phyloP scores from a whole-genome alignment of 2,113 vertebrate genomes.

The Arizona elegans region DNA sequence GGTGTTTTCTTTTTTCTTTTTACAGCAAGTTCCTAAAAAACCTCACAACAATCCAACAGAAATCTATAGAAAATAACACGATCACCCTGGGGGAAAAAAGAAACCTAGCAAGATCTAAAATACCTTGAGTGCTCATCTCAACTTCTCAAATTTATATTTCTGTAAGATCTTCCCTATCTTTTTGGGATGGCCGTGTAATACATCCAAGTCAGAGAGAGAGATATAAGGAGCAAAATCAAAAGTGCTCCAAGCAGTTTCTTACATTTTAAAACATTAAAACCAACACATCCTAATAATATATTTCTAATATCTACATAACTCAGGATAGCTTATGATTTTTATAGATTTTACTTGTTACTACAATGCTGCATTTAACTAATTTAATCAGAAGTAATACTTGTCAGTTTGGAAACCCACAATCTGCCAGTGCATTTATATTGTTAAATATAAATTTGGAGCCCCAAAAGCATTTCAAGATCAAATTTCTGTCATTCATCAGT shows the following conservation, averaged over 20 bases:
- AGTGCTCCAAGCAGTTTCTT: neutral
- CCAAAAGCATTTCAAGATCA: neutral
- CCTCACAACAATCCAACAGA: neutral
- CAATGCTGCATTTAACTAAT: neutral
- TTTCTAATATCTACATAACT: neutral
- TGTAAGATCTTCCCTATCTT: neutral
- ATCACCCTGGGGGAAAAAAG: no score
- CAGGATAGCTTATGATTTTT: neutral
- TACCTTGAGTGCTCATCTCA: neutral
- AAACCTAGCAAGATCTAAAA: neutral
- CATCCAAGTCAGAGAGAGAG: neutral
- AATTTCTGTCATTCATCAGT: neutral
- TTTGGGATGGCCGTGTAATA: neutral
- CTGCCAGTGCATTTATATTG: neutral
- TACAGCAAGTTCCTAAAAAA: neutral
- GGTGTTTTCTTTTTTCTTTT: neutral
- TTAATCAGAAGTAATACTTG: neutral
- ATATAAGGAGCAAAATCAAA: neutral
- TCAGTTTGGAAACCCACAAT: neutral
- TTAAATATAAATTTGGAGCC: neutral
- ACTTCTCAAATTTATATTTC: neutral
- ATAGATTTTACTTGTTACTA: neutral
- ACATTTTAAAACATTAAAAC: no score
- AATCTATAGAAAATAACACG: neutral
- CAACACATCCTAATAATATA: neutral